Conservation (phyloP, 1,140 invertebrate genomes). For the Protaetia brevitarsis region DNA sequence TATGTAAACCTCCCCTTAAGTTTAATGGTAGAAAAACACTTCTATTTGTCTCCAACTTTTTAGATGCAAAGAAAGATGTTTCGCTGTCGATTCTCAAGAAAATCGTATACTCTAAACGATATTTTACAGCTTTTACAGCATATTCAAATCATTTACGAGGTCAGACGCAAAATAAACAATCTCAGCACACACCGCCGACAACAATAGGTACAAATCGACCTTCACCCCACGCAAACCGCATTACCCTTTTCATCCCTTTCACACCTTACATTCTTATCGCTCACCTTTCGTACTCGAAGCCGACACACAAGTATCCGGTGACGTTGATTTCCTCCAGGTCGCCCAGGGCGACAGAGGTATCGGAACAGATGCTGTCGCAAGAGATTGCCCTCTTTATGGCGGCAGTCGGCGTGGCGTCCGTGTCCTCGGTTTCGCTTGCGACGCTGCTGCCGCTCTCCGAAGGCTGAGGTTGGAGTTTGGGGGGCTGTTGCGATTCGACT, state of each 20-base stretch:
- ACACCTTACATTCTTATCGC: slow-evolving; percentile 27
- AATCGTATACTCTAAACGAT: too few species aligned
- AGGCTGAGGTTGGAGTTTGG: slow-evolving; percentile 2
- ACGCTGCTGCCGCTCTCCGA: not conserved
- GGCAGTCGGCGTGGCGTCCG: slow-evolving; percentile 30
- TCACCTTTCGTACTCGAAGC: slow-evolving; percentile 74
- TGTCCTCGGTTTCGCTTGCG: slow-evolving; percentile 29
- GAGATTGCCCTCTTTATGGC: slow-evolving; percentile 66
- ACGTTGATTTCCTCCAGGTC: slow-evolving; percentile 70
- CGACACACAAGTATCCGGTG: slow-evolving; percentile 73
- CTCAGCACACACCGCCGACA: not conserved
- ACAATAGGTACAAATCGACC: not conserved
- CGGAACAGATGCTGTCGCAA: slow-evolving; percentile 79
- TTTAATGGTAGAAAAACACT: too few species aligned
- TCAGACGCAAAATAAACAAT: too few species aligned
- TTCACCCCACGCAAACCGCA: too few species aligned
- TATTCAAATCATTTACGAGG: too few species aligned
- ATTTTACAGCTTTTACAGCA: too few species aligned
- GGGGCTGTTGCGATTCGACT: slow-evolving; percentile 5
- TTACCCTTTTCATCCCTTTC: too few species aligned
- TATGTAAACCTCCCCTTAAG: too few species aligned
- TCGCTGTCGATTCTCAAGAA: too few species aligned
- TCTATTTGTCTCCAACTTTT: too few species aligned
- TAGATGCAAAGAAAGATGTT: too few species aligned
- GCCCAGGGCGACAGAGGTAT: slow-evolving; percentile 70